Conservation (phyloP, 2,888 invertebrate genomes). For the Acleris sparsana region DNA sequence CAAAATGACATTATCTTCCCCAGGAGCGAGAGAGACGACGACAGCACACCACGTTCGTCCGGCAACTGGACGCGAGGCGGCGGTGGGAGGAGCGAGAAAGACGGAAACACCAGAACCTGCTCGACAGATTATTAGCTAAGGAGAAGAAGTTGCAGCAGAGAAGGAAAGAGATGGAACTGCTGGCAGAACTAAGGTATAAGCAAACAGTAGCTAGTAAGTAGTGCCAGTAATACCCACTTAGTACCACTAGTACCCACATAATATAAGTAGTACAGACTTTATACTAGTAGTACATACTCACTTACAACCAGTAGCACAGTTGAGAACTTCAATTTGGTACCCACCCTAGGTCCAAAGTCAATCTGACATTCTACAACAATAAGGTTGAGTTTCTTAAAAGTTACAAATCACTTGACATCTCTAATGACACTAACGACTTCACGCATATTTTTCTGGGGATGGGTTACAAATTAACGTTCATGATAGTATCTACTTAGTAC, state of each 20-base stretch:
- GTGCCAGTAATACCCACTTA: neutral
- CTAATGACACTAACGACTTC: no score
- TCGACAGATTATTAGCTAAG: conserved; percentile 92
- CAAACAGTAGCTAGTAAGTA: neutral
- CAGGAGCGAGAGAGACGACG: conserved; percentile 94
- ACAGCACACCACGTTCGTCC: conserved; percentile 95
- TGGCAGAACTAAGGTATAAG: conserved; percentile 85
- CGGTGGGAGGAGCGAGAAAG: conserved; percentile 93
- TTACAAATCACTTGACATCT: no score
- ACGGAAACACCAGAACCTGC: conserved; percentile 88
- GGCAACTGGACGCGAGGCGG: conserved; percentile 93
- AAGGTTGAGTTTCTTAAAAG: no score
- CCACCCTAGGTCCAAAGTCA: no score
- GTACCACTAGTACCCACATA: neutral
- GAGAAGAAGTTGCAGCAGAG: conserved; percentile 92
- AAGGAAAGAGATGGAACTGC: conserved; percentile 87
- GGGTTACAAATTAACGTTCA: no score
- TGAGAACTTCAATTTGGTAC: no score
- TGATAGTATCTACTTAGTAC: no score
- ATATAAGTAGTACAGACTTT: neutral
- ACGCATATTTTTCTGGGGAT: no score
- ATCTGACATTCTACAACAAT: no score
- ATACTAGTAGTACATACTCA: no score
- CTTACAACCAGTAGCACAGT: no score
- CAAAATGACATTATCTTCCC: no score